Conservation (phyloP, 2,797 vertebrate genomes). For the Okamejei kenojei region DNA sequence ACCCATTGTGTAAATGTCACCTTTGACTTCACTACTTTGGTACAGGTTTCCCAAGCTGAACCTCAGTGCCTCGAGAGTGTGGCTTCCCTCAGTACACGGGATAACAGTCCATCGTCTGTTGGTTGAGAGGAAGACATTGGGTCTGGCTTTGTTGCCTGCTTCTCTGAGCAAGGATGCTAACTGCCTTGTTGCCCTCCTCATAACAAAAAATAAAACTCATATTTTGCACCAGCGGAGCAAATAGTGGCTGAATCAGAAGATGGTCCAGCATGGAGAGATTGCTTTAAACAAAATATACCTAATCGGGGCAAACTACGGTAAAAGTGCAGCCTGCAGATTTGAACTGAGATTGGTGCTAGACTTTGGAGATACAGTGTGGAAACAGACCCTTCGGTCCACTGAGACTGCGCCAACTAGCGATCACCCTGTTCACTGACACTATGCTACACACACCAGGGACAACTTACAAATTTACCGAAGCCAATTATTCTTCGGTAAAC, state of each 20-base stretch:
- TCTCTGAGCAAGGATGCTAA: background rate
- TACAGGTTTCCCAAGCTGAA: background rate
- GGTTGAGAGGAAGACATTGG: background rate
- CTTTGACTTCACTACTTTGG: slow-evolving; percentile 7
- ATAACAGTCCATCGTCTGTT: background rate
- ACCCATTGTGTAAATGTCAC: background rate
- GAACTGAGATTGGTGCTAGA: background rate
- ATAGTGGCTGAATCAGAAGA: background rate
- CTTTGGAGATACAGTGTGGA: no score
- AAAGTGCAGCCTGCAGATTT: background rate
- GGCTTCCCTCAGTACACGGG: background rate
- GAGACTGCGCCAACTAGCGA: no score
- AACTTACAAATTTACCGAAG: no score
- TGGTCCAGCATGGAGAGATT: background rate
- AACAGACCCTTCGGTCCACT: no score
- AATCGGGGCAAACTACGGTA: background rate
- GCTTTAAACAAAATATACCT: background rate
- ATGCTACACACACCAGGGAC: no score
- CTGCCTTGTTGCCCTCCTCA: background rate
- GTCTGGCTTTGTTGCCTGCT: slow-evolving; percentile 4
- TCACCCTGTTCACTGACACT: no score
- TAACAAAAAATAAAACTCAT: background rate
- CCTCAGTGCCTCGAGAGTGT: background rate
- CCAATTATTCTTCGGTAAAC: no score
- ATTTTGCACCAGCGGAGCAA: slow-evolving; percentile 15